Percentiles rank a stretch among this genome's conserved stretches.
phyloP scores from a whole-genome alignment of 2,797 vertebrate genomes.

The Erpetoichthys calabaricus region DNA sequence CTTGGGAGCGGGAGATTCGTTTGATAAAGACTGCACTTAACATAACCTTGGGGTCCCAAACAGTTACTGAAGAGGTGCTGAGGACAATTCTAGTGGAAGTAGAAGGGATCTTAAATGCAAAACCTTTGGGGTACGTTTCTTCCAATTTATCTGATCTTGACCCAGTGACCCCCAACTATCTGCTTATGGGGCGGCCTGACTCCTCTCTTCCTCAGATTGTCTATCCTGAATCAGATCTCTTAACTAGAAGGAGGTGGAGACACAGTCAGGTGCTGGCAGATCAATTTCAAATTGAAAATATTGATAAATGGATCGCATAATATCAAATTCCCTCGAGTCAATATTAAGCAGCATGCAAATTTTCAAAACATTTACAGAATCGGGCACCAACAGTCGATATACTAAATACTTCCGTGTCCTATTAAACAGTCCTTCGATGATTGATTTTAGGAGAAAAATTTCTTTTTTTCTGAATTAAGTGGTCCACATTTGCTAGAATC shows the following conservation, averaged over 20 bases:
- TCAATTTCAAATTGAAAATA: no score
- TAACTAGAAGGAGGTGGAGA: background rate
- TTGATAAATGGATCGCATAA: no score
- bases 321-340: no score
- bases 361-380: no score
- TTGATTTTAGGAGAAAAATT: no score
- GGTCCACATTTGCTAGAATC: no score
- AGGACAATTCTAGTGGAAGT: slow-evolving; percentile 5
- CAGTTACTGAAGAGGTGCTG: background rate
- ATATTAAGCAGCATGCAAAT: no score
- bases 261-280: no score
- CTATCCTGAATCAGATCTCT: background rate
- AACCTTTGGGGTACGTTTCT: slow-evolving; percentile 11
- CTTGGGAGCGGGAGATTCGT: slow-evolving; percentile 6
- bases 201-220: slow-evolving; percentile 3
- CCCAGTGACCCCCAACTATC: slow-evolving; percentile 8
- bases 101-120: slow-evolving; percentile 7
- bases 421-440: no score
- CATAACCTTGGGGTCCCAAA: background rate
- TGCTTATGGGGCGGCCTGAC: slow-evolving; percentile 11
- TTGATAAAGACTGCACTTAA: slow-evolving; percentile 2
- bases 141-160: slow-evolving; percentile 6
- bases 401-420: no score
- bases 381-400: no score
- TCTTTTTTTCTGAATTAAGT: no score